Percentiles rank a stretch among this genome's conserved stretches.
These are phyloP conservation scores for Tetrao urogallus DNA, from an alignment of 2,113 vertebrate species.

Conservation along the genomic window DNA sequence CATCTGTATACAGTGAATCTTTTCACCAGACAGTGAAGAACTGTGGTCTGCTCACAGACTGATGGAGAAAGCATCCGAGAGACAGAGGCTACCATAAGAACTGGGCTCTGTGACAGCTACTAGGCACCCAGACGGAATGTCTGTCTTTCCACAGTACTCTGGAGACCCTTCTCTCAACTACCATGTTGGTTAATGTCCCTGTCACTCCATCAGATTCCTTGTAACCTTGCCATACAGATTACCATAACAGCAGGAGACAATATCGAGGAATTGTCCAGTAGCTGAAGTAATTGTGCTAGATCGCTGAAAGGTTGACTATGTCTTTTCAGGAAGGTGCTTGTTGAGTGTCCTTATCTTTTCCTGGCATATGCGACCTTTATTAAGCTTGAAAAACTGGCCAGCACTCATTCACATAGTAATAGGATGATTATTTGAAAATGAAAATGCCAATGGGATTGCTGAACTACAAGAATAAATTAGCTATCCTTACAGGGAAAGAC, in stretches of 20 bases:
- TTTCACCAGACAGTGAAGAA: neutral
- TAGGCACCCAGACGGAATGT: neutral
- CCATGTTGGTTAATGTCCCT: neutral
- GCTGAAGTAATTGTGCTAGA: neutral
- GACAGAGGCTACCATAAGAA: neutral
- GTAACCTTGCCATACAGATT: neutral
- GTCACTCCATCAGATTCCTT: neutral
- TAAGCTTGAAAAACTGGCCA: neutral
- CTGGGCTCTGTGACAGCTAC: rapidly evolving
- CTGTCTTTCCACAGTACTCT: neutral
- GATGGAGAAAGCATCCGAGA: neutral
- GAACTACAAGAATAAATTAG: neutral
- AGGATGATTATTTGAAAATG: neutral
- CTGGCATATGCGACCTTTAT: rapidly evolving
- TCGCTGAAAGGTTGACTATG: neutral
- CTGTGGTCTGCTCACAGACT: neutral
- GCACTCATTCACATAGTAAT: neutral
- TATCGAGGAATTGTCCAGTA: neutral
- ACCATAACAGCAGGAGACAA: neutral
- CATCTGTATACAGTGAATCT: neutral
- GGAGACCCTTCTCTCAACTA: neutral
- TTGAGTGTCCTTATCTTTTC: neutral
- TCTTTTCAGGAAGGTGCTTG: neutral
- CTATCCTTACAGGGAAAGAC: neutral
- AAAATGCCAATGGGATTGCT: neutral